Evolutionary conservation across 1,140 invertebrate species (phyloP).

Genomic region (Eueides isabella): DNA sequence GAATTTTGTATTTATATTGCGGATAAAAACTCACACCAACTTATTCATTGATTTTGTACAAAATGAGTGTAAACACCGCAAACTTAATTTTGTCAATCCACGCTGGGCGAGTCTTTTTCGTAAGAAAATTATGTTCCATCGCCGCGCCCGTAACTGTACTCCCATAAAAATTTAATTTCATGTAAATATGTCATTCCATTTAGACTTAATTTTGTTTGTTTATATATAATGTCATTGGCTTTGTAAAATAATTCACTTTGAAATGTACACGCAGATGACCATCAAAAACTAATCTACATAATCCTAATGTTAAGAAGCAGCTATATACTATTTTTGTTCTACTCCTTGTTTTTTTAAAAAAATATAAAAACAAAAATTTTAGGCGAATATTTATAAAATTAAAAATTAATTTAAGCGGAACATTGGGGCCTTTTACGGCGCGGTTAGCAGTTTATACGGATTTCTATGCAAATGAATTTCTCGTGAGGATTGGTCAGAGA

Average conservation of each 20-base stretch:
- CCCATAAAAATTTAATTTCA: not conserved
- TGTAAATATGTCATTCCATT: not conserved
- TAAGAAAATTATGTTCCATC: no score
- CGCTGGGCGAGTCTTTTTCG: no score
- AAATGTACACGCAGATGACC: not conserved
- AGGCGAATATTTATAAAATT: not conserved
- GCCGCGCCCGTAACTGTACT: not conserved
- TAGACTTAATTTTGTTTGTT: no score
- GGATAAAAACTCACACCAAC: no score
- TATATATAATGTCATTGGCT: not conserved
- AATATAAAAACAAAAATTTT: not conserved
- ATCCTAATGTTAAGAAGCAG: not conserved
- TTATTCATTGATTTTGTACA: no score
- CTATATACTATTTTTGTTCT: not conserved
- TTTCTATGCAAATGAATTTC: slow-evolving; percentile 66
- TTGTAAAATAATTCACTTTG: not conserved
- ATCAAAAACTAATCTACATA: not conserved
- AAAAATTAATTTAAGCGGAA: slow-evolving; percentile 11
- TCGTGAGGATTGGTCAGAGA: slow-evolving; percentile 48
- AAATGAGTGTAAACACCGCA: no score
- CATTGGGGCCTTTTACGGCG: slow-evolving; percentile 34
- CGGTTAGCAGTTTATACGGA: slow-evolving; percentile 47
- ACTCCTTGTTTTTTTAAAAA: not conserved
- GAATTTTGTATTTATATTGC: no score
- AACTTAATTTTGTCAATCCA: no score